Conservation (phyloP, 92 coral and sea anemone species). For the Palythoa grandiflora region DNA sequence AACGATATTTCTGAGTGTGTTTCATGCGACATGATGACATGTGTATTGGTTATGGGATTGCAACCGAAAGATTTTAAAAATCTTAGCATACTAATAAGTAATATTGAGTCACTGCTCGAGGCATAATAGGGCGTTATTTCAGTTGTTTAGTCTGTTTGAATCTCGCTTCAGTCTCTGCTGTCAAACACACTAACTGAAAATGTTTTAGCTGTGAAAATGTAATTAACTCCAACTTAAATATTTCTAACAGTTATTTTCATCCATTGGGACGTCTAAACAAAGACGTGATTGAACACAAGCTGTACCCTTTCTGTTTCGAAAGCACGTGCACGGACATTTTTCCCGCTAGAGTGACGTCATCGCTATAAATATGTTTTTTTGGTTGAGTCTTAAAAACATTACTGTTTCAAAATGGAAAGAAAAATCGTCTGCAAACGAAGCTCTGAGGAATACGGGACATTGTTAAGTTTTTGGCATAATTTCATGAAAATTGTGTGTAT, state of each 20-base stretch:
- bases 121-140: too few relatives aligned
- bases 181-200: neutral
- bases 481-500: neutral
- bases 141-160: neutral
- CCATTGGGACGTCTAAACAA: neutral
- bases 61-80: too few relatives aligned
- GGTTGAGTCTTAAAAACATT: neutral
- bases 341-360: slow-evolving; percentile 25
- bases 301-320: neutral
- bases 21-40: too few relatives aligned
- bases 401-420: neutral
- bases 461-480: neutral
- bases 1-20: too few relatives aligned
- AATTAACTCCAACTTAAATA: neutral
- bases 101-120: too few relatives aligned
- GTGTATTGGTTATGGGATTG: too few relatives aligned
- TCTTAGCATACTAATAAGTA: too few relatives aligned
- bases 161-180: neutral
- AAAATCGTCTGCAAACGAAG: neutral
- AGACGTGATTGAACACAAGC: neutral
- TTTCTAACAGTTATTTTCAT: neutral
- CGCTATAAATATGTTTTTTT: neutral
- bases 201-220: neutral
- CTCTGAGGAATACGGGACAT: neutral
- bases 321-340: slow-evolving; percentile 5